Evolutionary conservation across 2,797 vertebrate species (phyloP).

Genomic region (Sebastes melanostomus): DNA sequence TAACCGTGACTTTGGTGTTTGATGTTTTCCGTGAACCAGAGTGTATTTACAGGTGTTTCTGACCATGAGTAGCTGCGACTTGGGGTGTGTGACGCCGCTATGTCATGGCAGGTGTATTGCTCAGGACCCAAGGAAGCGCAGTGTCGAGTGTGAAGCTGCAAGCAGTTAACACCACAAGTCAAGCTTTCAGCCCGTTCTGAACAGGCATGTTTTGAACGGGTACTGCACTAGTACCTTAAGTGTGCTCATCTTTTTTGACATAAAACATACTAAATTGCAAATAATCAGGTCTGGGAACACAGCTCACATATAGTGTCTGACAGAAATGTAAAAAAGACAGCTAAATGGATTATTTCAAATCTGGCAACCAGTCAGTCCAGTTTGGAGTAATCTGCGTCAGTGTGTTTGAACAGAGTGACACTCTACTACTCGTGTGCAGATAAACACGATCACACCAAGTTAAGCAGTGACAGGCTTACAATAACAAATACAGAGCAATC

Average conservation of each 20-base stretch:
- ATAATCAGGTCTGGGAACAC: not conserved
- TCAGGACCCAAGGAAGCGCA: not conserved
- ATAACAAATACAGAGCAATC: constrained; percentile 26
- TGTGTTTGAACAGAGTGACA: constrained; percentile 23
- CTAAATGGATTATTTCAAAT: constrained; percentile 28
- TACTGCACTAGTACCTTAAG: not conserved
- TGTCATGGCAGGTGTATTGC: not conserved
- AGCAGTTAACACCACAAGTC: not conserved
- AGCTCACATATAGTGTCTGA: not conserved
- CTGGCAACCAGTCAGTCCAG: constrained; percentile 38
- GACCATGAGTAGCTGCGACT: not conserved
- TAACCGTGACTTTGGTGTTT: not conserved
- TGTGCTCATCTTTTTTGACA: not conserved
- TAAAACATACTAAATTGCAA: not conserved
- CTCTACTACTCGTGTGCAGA: constrained; percentile 8
- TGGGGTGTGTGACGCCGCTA: too few species aligned
- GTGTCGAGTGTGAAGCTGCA: not conserved
- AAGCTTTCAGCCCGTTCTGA: not conserved
- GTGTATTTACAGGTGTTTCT: not conserved
- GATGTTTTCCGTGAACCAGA: not conserved
- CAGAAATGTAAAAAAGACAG: not conserved
- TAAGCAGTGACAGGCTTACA: not conserved
- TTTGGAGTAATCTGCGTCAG: constrained; percentile 14
- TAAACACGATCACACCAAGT: constrained; percentile 13
- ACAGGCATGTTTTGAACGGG: not conserved